Conservation (phyloP, 2,113 vertebrate species). For the Scopus umbretta region DNA sequence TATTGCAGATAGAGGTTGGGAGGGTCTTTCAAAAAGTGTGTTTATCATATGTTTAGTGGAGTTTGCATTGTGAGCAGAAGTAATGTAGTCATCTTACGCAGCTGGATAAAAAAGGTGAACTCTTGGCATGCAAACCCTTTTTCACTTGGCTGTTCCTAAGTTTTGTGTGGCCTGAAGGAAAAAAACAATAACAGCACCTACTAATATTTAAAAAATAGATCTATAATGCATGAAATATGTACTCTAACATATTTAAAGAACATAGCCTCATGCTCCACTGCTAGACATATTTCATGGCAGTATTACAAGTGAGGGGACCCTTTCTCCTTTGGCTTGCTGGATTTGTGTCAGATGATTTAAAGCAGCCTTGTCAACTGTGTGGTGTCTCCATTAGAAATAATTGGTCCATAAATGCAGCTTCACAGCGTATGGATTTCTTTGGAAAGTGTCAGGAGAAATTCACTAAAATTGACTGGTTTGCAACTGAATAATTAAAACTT, state of each 20-base stretch:
- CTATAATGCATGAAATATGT: not conserved
- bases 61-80: not conserved
- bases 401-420: not conserved
- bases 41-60: not conserved
- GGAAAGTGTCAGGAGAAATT: not conserved
- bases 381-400: not conserved
- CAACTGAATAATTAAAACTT: slow-evolving; percentile 15
- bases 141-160: not conserved
- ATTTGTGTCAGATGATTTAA: not conserved
- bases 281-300: not conserved
- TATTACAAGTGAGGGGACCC: not conserved
- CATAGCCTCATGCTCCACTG: not conserved
- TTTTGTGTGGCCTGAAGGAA: not conserved
- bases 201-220: not conserved
- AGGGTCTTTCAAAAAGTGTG: not conserved
- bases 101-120: not conserved
- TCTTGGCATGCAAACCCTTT: not conserved
- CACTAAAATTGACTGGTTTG: not conserved
- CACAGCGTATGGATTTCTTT: not conserved
- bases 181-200: not conserved
- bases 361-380: not conserved
- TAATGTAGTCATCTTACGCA: not conserved
- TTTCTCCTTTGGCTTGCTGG: not conserved
- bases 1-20: not conserved
- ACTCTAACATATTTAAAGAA: not conserved